Evolutionary conservation across 2,113 vertebrate species (phyloP).

Genomic region (Alexandromys fortis): DNA sequence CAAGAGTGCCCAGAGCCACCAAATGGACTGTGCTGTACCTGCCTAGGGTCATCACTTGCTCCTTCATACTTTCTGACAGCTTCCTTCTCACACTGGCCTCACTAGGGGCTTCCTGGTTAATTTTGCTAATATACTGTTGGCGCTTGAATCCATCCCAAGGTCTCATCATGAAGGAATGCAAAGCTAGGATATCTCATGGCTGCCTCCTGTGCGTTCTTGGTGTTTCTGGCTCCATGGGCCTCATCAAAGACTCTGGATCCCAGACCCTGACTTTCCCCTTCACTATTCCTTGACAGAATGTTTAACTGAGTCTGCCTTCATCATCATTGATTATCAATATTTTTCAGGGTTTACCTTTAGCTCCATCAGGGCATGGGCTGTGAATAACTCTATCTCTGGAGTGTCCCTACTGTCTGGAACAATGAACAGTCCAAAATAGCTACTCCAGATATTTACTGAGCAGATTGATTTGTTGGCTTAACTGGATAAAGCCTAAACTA

Average conservation of each 20-base stretch:
- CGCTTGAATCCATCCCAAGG: neutral
- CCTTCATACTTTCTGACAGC: neutral
- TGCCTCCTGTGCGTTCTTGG: neutral
- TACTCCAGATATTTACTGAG: neutral
- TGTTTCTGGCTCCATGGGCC: neutral
- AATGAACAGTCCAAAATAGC: neutral
- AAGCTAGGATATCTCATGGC: accelerated
- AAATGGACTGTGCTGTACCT: neutral
- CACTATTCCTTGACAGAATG: neutral
- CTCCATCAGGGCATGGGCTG: neutral
- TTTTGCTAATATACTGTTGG: neutral
- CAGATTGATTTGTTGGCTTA: neutral
- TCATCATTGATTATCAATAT: neutral
- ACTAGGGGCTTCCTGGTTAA: neutral
- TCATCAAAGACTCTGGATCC: neutral
- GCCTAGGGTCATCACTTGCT: neutral
- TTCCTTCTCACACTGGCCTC: neutral
- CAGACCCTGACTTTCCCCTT: accelerated
- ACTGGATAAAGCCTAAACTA: neutral
- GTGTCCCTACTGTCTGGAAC: neutral
- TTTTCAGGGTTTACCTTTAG: neutral
- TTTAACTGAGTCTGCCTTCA: neutral
- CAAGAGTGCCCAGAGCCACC: neutral
- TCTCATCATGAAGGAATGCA: neutral
- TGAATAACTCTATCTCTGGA: no score